These are phyloP conservation scores for Tiphia femorata DNA, from an alignment of 2,888 invertebrate species.

Conservation along the genomic window DNA sequence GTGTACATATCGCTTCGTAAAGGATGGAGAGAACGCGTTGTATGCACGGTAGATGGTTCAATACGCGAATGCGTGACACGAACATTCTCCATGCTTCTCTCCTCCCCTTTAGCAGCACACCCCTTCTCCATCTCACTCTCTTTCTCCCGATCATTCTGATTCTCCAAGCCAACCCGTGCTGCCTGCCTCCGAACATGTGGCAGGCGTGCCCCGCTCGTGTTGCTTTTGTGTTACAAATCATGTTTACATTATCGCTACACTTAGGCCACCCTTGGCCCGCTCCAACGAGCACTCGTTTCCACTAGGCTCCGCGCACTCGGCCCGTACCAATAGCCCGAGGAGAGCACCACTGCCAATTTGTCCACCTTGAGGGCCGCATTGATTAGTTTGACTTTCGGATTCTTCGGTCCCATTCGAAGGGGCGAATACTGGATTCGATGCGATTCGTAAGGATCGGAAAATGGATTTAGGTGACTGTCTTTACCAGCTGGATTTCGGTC, in stretches of 20 bases:
- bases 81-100: slow-evolving; percentile 25
- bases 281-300: slow-evolving; percentile 45
- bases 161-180: background rate
- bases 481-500: no score
- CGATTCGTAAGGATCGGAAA: no score
- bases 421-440: no score
- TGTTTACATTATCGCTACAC: slow-evolving; percentile 66
- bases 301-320: background rate
- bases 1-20: slow-evolving; percentile 21
- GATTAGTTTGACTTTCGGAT: slow-evolving; percentile 61
- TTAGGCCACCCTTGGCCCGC: slow-evolving; percentile 37
- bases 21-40: slow-evolving; percentile 30
- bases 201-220: slow-evolving; percentile 59
- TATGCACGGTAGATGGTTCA: slow-evolving; percentile 33
- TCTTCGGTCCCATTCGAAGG: slow-evolving; percentile 12
- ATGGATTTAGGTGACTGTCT: no score
- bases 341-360: slow-evolving; percentile 58
- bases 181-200: slow-evolving; percentile 61
- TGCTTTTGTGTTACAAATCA: slow-evolving; percentile 68
- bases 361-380: slow-evolving; percentile 44
- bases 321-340: slow-evolving; percentile 60
- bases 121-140: background rate
- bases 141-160: background rate
- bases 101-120: slow-evolving; percentile 7
- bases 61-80: slow-evolving; percentile 44